Base-by-base conservation (phyloP, 2,888 invertebrate genomes). In the Hetaerina titia region DNA sequence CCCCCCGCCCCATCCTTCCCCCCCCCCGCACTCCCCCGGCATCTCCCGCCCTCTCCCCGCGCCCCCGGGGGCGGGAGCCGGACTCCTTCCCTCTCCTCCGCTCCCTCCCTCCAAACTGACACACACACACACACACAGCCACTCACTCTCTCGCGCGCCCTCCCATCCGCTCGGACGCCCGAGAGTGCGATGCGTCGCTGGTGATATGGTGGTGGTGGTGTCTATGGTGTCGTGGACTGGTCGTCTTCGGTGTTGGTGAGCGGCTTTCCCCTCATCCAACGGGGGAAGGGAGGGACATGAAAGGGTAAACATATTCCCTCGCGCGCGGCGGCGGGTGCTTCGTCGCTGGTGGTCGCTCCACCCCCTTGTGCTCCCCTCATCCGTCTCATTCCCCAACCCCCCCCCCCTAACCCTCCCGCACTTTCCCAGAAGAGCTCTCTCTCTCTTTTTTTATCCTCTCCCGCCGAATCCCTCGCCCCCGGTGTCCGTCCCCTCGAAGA, bases 21-120 rank as follows among this genome's bases (percentile, higher is more conserved):
- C 5, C 2, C 31, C 25, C 31, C 31, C 25, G 25, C 31, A n/a
- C 11, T 31, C 31, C n/a, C 69, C 13, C 74, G 9, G 7, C 31
- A 11, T 31, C 11, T 25, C 31, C 9, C 13, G 25, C 31, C 25
- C n/a, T 9, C 6, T 4, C 31, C 81, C 22, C 25, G 5, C 22
- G 81, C 81, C 81, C 81, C 81, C 81, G 81, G 81, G 81, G 81
- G 81, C 81, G 25, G 81, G 81, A 81, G 81, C 81, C 25, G 81
- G 81, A 31, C 25, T 9, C 81, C 31, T n/a, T 69, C 81, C 31
- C n/a, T 31, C 81, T 81, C 81, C 15, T 15, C 31, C 4, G 13
- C 81, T 81, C 81, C 69, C 64, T 5, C n/a, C n/a, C 45, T 45
- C 45, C 1, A 45, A 45, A n/a, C 69, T 2, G n/a, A n/a, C 69